Evolutionary conservation across 2,797 vertebrate genomes (phyloP), one percentile per base, ranked within the genome.

Genomic region (Gymnodraco acuticeps): DNA sequence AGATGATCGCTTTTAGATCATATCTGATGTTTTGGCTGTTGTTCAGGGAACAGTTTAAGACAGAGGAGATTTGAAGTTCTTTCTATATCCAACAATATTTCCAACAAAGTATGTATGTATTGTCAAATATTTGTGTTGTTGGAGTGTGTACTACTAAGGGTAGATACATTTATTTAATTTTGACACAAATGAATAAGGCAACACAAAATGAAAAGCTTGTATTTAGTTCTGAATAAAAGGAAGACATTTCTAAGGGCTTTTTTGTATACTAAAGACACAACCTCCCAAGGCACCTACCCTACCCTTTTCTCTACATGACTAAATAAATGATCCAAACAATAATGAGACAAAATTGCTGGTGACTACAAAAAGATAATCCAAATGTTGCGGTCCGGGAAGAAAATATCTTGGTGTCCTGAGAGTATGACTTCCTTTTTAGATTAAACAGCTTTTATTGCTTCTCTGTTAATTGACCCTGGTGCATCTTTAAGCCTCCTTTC

Each of bases 401-500:
- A 27, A 5, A 27, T 27, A 5, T 27, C 27, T 27, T 27, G 27
- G 27, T 27, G 27, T 27, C 4, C 33, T 38, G 33, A 8, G 33
- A 38, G 33, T 38, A 38, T 38, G 33, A 38, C 33, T 38, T 38
- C 33, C 33, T 38, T 38, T 38, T 38, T 38, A 38, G 33, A 38
- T 38, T 9, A 38, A 33, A 38, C 33, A 38, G 33, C 33, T 38
- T 1, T 8, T 9, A 38, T 38, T 38, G 33, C 33, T 38, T 38
- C 33, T 9, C 33, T 70, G 16, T 42, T 59, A 47, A 66, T 81
- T 74, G 5, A 16, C 10, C 5, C 60, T 48, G 56, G 16, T 11
- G 19, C 61, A 54, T 17, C 52, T 87, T 63, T 48, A 19, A 62
- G 15, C 13, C 73, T 41, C 51, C 62, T 64, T 64, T 71, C 55